Evolutionary conservation across 2,888 invertebrate genomes (phyloP).

Genomic region (Mellilla xanthometata): DNA sequence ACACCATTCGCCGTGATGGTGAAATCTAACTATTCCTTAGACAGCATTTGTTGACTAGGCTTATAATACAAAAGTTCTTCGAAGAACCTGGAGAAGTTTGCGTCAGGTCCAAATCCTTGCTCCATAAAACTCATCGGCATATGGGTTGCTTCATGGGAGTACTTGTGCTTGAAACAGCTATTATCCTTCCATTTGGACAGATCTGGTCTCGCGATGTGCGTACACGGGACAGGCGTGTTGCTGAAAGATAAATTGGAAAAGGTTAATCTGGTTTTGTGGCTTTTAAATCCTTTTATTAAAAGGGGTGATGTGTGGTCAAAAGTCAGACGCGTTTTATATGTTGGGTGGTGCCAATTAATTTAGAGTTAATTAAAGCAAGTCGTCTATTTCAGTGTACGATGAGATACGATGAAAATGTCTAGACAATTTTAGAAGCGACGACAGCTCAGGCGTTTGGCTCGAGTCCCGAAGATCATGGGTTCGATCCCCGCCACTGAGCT

Average conservation of each 20-base stretch:
- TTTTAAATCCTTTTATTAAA: constrained; percentile 5
- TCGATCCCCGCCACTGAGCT: too few relatives aligned
- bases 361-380: too few relatives aligned
- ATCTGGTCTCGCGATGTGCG: constrained; percentile 47
- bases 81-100: constrained; percentile 36
- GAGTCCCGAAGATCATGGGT: too few relatives aligned
- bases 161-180: constrained; percentile 42
- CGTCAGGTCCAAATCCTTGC: constrained; percentile 14
- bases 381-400: too few relatives aligned
- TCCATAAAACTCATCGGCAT: constrained; percentile 26
- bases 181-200: constrained; percentile 52
- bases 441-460: too few relatives aligned
- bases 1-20: too few relatives aligned
- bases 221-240: constrained; percentile 51
- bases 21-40: constrained; percentile 1
- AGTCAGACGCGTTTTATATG: background rate
- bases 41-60: constrained; percentile 10
- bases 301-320: constrained; percentile 5
- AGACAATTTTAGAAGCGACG: too few relatives aligned
- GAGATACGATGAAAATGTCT: too few relatives aligned
- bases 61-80: constrained; percentile 32
- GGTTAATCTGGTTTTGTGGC: constrained; percentile 8
- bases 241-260: constrained; percentile 38
- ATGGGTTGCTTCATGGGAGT: constrained; percentile 25
- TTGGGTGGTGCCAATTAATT: background rate